phyloP scores from a whole-genome alignment of 2,113 vertebrate genomes.

The Tyrannus savana region DNA sequence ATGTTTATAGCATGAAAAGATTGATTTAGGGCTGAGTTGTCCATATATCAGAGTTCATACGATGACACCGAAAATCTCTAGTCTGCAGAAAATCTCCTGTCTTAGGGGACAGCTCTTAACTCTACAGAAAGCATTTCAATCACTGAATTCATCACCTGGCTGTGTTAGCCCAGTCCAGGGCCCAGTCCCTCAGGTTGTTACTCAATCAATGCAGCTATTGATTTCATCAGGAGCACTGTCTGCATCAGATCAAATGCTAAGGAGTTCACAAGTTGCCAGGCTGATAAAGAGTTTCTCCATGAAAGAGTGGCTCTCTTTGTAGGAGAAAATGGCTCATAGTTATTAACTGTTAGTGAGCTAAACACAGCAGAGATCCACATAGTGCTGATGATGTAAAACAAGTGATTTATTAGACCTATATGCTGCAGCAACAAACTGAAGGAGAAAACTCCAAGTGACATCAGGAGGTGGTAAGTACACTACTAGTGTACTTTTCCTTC shows the following conservation, averaged over 20 bases:
- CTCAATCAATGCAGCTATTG: conserved; percentile 23
- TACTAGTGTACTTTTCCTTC: background rate
- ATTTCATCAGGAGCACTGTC: conserved; percentile 28
- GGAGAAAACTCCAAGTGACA: background rate
- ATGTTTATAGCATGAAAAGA: background rate
- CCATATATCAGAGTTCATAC: background rate
- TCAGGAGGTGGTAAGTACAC: background rate
- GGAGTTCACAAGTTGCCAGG: conserved; percentile 9
- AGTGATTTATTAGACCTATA: background rate
- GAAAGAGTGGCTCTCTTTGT: background rate
- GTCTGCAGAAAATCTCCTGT: background rate
- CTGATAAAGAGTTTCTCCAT: conserved; percentile 29
- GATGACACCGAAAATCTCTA: background rate
- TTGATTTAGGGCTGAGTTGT: background rate
- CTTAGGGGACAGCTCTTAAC: background rate
- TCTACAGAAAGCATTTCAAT: conserved; percentile 30
- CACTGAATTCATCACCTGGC: background rate
- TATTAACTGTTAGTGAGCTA: background rate
- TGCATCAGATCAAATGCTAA: conserved; percentile 23
- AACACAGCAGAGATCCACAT: background rate
- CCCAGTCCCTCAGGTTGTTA: background rate
- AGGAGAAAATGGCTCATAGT: background rate
- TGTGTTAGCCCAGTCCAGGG: background rate
- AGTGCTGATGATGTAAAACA: background rate
- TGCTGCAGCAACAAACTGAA: background rate